phyloP scores from a whole-genome alignment of 2,797 vertebrate genomes.

The Macropus fuliginosus region DNA sequence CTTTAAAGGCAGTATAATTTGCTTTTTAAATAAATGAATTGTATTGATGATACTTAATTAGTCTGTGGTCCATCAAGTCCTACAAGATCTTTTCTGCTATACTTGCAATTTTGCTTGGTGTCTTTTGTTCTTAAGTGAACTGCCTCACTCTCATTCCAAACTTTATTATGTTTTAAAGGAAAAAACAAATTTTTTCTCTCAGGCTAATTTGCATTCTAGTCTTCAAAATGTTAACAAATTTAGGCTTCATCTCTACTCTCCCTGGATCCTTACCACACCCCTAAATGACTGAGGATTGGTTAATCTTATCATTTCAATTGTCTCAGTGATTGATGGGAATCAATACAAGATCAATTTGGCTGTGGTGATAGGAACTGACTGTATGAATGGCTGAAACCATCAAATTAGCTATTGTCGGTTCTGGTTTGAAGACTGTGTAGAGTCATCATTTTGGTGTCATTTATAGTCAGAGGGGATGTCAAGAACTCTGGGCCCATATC shows the following conservation, averaged over 20 bases:
- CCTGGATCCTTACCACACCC: background rate
- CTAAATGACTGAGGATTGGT: conserved; percentile 7
- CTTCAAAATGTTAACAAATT: background rate
- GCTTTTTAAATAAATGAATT: conserved; percentile 5
- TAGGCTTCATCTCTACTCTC: background rate
- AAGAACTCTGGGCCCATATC: background rate
- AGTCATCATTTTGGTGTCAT: background rate
- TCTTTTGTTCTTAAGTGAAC: conserved; percentile 9
- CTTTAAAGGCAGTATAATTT: background rate
- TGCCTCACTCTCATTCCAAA: background rate
- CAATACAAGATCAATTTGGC: background rate
- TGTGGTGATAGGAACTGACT: conserved; percentile 8
- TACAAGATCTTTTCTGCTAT: conserved; percentile 14
- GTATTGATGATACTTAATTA: background rate
- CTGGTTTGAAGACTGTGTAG: background rate
- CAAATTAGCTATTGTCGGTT: background rate
- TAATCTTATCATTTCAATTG: conserved; percentile 13
- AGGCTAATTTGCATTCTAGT: background rate
- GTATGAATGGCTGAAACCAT: conserved; percentile 1
- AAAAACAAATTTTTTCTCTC: background rate
- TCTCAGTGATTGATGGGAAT: conserved; percentile 20
- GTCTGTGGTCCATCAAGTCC: background rate
- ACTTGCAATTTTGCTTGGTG: conserved; percentile 10
- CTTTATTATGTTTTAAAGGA: background rate
- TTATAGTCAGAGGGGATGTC: background rate